A percentile compares a stretch with the other conserved stretches of the same genome.
Conservation (phyloP, 1,140 invertebrate species). For the Anagrus nilaparvatae region DNA sequence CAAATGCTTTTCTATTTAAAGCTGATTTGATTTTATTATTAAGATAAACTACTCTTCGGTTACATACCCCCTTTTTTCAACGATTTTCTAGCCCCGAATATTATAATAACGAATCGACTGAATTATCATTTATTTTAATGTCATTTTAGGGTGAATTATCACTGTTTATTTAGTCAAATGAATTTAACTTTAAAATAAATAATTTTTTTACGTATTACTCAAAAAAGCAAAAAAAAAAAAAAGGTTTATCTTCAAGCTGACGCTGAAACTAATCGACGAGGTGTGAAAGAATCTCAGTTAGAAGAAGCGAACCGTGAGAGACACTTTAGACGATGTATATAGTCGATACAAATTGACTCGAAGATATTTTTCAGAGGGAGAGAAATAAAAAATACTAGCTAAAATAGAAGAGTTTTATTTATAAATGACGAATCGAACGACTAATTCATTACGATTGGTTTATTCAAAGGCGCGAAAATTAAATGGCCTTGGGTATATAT, state of each 20-base stretch:
- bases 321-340: conserved; percentile 7
- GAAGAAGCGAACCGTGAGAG: conserved; percentile 15
- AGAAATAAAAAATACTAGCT: neutral
- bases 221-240: too few species aligned
- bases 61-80: neutral
- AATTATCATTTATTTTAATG: too few species aligned
- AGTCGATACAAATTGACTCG: conserved; percentile 5
- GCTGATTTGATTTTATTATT: conserved; percentile 43
- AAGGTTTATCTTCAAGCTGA: conserved; percentile 7
- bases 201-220: too few species aligned
- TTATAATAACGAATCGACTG: too few species aligned
- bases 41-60: conserved; percentile 41
- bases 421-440: conserved; percentile 30
- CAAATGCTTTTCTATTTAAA: conserved; percentile 32
- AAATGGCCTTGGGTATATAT: conserved; percentile 15
- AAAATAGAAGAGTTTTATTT: conserved; percentile 12
- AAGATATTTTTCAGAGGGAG: conserved; percentile 8
- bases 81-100: neutral
- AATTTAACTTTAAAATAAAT: too few species aligned
- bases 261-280: conserved; percentile 25
- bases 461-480: conserved; percentile 34
- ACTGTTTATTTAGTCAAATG: too few species aligned
- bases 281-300: conserved; percentile 26
- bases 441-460: conserved; percentile 34
- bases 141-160: too few species aligned